phyloP scores from a whole-genome alignment of 1,140 invertebrate species.

The Polypedilum vanderplanki region DNA sequence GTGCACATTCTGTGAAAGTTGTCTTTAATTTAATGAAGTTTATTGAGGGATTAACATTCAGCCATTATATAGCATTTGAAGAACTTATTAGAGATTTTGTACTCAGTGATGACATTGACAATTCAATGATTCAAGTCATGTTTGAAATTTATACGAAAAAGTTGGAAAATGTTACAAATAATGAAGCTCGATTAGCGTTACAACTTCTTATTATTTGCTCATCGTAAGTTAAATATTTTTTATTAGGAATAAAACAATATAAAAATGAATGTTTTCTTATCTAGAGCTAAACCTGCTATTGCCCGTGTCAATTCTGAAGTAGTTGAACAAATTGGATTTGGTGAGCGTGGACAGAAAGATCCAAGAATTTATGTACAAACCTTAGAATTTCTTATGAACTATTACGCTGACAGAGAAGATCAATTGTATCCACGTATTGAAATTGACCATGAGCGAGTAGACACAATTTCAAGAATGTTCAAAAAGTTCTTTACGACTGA shows the following conservation, averaged over 20 bases:
- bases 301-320: conserved; percentile 48
- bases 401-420: conserved; percentile 36
- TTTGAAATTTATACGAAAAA: conserved; percentile 77
- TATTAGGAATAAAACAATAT: not conserved
- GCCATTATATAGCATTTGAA: conserved; percentile 62
- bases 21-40: conserved; percentile 58
- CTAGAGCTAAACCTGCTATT: conserved; percentile 50
- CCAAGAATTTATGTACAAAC: conserved; percentile 39
- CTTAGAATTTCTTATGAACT: conserved; percentile 38
- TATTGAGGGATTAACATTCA: conserved; percentile 49
- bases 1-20: conserved; percentile 46
- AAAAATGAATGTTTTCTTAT: conserved; percentile 33
- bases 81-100: conserved; percentile 62
- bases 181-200: conserved; percentile 62
- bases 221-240: conserved; percentile 41
- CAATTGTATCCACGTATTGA: conserved; percentile 38
- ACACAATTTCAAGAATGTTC: conserved; percentile 35
- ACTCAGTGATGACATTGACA: conserved; percentile 51
- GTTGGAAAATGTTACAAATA: conserved; percentile 56
- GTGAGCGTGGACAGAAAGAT: conserved; percentile 36
- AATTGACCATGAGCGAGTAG: conserved; percentile 35
- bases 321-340: conserved; percentile 47
- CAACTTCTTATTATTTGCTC: conserved; percentile 68
- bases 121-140: conserved; percentile 54
- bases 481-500: conserved; percentile 39